Evolutionary conservation across 2,113 vertebrate species (phyloP).

Genomic region (Rutilus rutilus): DNA sequence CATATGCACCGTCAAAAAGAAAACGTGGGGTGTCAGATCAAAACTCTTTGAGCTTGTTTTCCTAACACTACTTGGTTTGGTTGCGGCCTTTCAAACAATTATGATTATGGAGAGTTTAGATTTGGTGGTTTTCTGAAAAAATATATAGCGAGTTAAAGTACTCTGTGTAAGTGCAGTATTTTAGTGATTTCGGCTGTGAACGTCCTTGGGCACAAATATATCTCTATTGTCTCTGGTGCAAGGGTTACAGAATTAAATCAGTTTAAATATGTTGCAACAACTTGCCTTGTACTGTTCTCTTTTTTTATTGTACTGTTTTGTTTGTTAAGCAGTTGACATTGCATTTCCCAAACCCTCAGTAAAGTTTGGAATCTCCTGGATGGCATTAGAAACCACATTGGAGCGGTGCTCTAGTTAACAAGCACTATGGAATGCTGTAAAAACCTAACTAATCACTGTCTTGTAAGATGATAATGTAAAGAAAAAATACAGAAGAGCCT

Average conservation of each 20-base stretch:
- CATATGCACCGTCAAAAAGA: neutral
- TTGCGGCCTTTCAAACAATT: neutral
- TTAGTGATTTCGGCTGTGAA: neutral
- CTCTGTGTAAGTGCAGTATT: neutral
- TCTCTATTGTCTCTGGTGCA: neutral
- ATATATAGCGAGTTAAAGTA: constrained; percentile 18
- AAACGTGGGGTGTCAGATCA: neutral
- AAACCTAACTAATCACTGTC: constrained; percentile 22
- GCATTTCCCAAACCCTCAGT: constrained; percentile 12
- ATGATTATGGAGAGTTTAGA: neutral
- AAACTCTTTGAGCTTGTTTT: neutral
- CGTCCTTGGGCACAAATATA: neutral
- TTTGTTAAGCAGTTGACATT: constrained; percentile 34
- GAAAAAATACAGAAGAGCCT: neutral
- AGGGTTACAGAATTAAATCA: neutral
- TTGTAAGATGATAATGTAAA: constrained; percentile 11
- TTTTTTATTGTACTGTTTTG: constrained; percentile 1
- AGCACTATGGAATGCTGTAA: constrained; percentile 35
- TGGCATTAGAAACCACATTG: constrained; percentile 37
- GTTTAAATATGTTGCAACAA: neutral
- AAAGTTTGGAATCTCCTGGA: constrained; percentile 32
- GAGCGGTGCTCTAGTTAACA: constrained; percentile 25
- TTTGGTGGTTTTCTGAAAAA: constrained; percentile 26
- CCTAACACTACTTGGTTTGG: neutral
- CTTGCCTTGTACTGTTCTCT: neutral